Base-by-base conservation (phyloP, 1,140 invertebrate genomes). In the Heterodera carotae region DNA sequence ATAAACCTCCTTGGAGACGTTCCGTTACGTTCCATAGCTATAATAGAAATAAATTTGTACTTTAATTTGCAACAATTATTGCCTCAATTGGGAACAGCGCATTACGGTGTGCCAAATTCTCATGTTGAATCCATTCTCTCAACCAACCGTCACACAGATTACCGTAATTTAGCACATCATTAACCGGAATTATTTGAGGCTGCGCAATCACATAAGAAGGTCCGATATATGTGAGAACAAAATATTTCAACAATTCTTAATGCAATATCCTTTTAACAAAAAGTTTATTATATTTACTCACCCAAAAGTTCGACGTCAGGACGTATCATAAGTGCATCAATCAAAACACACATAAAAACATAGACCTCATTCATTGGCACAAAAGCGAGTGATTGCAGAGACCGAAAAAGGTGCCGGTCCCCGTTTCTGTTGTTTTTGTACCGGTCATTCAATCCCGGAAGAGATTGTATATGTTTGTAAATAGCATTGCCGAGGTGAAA, bases 71-170 rank as follows among this genome's bases (percentile, higher is more conserved):
- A 33, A 36, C 1, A 48, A 31, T 5, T n/a, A 36, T 18, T 31
- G 39, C 69, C 69, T 43, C 39, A 71, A 71, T 71, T 8, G 69
- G 69, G 39, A 71, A 71, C 39, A 56, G 27, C n/a, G 69, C 69
- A 18, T 27, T 56, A 22, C 69, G 53, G 6, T 43, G 27, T 18
- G 25, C 25, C 31, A 71, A 43, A 71, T 71, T 71, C 22, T 71
- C 69, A 43, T 71, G 53, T 29, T 31, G 5, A 8, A 71, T 71
- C 69, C 69, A 71, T 18, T 3, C 39, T 34, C 69, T 33, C 27
- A 71, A 18, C 69, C 69, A 71, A 22, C 29, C 39, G 12, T 71
- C 69, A 43, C 31, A 29, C 31, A 5, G 5, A 22, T 31, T 31
- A 12, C 69, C 69, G 25, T 71, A 71, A 71, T 71, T 71, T 22